phyloP scores from a whole-genome alignment of 2,888 invertebrate species.

The Drosophila koepferae region DNA sequence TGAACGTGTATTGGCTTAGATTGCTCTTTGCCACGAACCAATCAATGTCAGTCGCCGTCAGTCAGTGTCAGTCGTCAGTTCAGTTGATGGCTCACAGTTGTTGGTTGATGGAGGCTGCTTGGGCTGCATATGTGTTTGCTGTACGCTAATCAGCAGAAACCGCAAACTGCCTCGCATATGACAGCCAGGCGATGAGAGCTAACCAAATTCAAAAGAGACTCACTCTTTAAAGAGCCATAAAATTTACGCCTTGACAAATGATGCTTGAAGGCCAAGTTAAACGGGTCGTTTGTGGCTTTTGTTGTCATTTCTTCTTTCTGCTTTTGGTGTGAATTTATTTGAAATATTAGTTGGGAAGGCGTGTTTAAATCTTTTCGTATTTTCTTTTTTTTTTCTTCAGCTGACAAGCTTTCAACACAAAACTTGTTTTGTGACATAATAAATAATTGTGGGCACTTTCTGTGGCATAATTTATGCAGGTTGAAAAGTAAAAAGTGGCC shows the following conservation, averaged over 20 bases:
- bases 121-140: conserved; percentile 28
- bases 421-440: conserved; percentile 57
- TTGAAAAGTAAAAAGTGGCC: conserved; percentile 28
- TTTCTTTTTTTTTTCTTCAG: conserved; percentile 8
- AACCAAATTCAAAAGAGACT: conserved; percentile 12
- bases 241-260: conserved; percentile 63
- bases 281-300: conserved; percentile 38
- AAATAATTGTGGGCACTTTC: conserved; percentile 62
- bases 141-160: conserved; percentile 51
- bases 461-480: conserved; percentile 64
- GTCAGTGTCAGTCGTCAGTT: conserved; percentile 35
- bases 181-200: conserved; percentile 9
- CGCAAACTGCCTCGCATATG: conserved; percentile 11
- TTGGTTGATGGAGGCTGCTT: conserved; percentile 47
- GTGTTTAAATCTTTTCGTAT: conserved; percentile 50
- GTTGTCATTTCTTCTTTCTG: neutral
- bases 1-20: conserved; percentile 9
- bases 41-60: conserved; percentile 60
- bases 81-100: conserved; percentile 45
- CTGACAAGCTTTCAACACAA: conserved; percentile 60
- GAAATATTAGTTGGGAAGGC: conserved; percentile 55
- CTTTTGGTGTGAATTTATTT: conserved; percentile 63
- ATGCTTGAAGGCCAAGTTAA: conserved; percentile 63
- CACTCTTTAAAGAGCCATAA: conserved; percentile 53
- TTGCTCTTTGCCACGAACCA: conserved; percentile 29